A percentile compares a stretch with the other conserved stretches of the same genome.
phyloP scores from a whole-genome alignment of 2,797 vertebrate genomes.

The Clarias pachynema region DNA sequence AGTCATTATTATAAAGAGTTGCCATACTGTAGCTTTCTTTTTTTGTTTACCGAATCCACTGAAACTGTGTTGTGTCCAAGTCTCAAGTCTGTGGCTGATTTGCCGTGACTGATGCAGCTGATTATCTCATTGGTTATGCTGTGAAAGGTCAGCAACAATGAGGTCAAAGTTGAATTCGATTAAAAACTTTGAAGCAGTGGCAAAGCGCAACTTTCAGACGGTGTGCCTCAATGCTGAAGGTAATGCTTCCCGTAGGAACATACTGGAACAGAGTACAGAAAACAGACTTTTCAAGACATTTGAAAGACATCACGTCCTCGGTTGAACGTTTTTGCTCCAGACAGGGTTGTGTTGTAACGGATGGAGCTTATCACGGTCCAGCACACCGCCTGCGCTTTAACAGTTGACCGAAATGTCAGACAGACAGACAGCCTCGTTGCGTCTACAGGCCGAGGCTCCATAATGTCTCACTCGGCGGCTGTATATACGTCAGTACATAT shows the following conservation, averaged over 20 bases:
- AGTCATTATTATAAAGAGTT: neutral
- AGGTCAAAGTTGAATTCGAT: slow-evolving; percentile 7
- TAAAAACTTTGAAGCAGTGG: neutral
- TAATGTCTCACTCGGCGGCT: neutral
- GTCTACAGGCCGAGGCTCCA: neutral
- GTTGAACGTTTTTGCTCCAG: neutral
- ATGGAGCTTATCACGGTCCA: slow-evolving; percentile 56
- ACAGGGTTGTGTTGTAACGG: slow-evolving; percentile 33
- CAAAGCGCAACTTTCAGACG: neutral
- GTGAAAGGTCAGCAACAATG: neutral
- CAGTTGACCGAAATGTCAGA: slow-evolving; percentile 26
- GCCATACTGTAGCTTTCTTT: too few species aligned
- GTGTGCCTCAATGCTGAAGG: neutral
- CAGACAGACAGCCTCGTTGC: neutral
- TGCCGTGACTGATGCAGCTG: neutral
- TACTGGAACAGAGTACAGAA: neutral
- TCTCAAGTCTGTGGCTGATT: neutral
- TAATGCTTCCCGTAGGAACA: too few species aligned
- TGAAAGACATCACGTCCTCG: slow-evolving; percentile 5
- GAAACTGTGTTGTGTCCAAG: neutral
- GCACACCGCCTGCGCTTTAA: slow-evolving; percentile 42
- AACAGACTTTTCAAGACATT: neutral
- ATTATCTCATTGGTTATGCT: neutral
- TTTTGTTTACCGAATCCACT: neutral
- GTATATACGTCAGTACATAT: neutral